Percentiles rank a stretch among this genome's conserved stretches.
Conservation (phyloP, 2,888 invertebrate genomes). For the Apotomis turbidana region DNA sequence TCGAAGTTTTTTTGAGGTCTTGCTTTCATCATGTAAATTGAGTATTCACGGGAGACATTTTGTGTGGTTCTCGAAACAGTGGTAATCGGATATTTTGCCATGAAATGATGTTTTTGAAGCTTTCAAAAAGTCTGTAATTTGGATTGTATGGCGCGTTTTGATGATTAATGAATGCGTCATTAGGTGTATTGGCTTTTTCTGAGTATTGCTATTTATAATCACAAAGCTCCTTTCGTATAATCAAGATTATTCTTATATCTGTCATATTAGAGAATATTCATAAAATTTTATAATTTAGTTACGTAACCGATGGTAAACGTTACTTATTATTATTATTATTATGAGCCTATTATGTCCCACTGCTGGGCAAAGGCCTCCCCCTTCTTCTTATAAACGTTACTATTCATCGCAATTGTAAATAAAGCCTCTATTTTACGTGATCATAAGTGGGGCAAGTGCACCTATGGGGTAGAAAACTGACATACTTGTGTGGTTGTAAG, state of each 20-base stretch:
- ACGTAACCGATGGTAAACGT: no score
- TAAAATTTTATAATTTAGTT: not conserved
- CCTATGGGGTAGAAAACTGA: no score
- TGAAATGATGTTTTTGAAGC: slow-evolving; percentile 55
- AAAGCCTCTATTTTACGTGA: no score
- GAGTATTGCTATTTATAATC: not conserved
- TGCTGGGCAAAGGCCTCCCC: no score
- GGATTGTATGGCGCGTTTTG: slow-evolving; percentile 27
- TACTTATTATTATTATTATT: no score
- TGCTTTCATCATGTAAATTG: slow-evolving; percentile 63
- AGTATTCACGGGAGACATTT: slow-evolving; percentile 60
- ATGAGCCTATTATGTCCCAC: no score
- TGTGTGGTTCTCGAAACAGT: slow-evolving; percentile 57
- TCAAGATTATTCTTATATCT: slow-evolving; percentile 2
- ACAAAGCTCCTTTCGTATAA: not conserved
- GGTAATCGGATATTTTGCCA: slow-evolving; percentile 59
- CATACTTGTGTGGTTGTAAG: no score
- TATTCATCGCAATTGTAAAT: no score
- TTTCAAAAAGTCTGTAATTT: slow-evolving; percentile 26
- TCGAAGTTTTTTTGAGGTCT: not conserved
- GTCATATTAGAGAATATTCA: not conserved
- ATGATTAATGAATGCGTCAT: slow-evolving; percentile 26
- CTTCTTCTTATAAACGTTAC: no score
- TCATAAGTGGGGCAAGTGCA: no score
- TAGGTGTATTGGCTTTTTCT: not conserved